These are phyloP conservation scores for Molossus molossus DNA, from an alignment of 2,797 vertebrate genomes.

Conservation along the genomic window DNA sequence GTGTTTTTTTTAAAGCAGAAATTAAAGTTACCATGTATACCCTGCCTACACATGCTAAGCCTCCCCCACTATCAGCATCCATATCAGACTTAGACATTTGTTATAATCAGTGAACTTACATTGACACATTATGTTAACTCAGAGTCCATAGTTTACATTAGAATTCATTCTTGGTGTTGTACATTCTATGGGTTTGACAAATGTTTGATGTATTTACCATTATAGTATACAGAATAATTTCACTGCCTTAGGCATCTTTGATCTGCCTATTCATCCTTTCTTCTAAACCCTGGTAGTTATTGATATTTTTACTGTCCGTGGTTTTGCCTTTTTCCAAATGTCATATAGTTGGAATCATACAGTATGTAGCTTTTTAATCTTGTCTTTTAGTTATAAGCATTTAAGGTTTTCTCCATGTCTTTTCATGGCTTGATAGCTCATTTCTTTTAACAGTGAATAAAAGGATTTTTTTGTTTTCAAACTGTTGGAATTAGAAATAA, in stretches of 20 bases:
- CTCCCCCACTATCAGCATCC: not conserved
- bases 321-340: conserved; percentile 61
- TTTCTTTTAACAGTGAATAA: conserved; percentile 1
- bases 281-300: not conserved
- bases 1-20: not conserved
- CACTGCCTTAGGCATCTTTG: not conserved
- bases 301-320: not conserved
- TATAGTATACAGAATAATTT: not conserved
- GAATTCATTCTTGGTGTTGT: not conserved
- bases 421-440: not conserved
- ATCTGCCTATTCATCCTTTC: not conserved
- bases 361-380: not conserved
- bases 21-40: not conserved
- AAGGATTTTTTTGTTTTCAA: not conserved
- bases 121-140: not conserved
- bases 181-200: not conserved
- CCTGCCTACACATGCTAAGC: not conserved
- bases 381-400: conserved; percentile 8
- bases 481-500: conserved; percentile 44
- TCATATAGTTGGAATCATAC: not conserved
- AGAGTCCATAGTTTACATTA: not conserved
- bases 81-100: not conserved
- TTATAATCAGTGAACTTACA: not conserved
- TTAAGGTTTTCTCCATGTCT: not conserved
- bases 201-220: not conserved